Percentiles rank a stretch among this genome's conserved stretches.
phyloP scores from a whole-genome alignment of 2,888 invertebrate species.

The Macaria notata region DNA sequence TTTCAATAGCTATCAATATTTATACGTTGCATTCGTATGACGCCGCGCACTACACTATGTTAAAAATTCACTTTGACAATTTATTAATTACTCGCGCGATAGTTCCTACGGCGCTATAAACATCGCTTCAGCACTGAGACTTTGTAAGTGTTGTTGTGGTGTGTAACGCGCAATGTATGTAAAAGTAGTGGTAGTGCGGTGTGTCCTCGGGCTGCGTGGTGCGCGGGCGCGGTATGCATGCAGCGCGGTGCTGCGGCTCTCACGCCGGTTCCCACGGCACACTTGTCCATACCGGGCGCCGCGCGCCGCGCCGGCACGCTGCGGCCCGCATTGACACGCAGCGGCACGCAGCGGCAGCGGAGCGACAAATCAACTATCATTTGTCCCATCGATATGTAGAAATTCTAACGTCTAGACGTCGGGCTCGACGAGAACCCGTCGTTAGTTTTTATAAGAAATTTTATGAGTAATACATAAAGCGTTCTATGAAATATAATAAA shows the following conservation, averaged over 20 bases:
- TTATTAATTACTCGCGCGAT: slow-evolving; percentile 40
- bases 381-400: slow-evolving; percentile 22
- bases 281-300: slow-evolving; percentile 62
- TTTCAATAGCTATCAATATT: slow-evolving; percentile 49
- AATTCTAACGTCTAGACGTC: not conserved
- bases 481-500: slow-evolving; percentile 1
- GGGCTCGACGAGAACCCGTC: too few relatives aligned
- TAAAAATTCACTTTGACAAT: slow-evolving; percentile 57
- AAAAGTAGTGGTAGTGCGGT: not conserved
- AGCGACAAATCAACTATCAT: too few relatives aligned
- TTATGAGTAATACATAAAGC: not conserved
- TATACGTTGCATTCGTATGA: slow-evolving; percentile 54
- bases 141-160: too few relatives aligned
- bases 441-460: slow-evolving; percentile 1
- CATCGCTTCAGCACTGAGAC: slow-evolving; percentile 1
- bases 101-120: not conserved
- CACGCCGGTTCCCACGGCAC: slow-evolving; percentile 70
- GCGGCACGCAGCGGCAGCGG: too few relatives aligned
- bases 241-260: slow-evolving; percentile 31
- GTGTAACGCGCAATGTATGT: too few relatives aligned
- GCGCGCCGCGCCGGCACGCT: slow-evolving; percentile 12
- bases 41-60: slow-evolving; percentile 47
- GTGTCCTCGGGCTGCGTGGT: slow-evolving; percentile 11
- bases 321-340: too few relatives aligned
- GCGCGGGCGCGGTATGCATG: slow-evolving; percentile 32